These are phyloP conservation scores for Anastrepha obliqua DNA, from an alignment of 1,140 invertebrate genomes.

Conservation along the genomic window DNA sequence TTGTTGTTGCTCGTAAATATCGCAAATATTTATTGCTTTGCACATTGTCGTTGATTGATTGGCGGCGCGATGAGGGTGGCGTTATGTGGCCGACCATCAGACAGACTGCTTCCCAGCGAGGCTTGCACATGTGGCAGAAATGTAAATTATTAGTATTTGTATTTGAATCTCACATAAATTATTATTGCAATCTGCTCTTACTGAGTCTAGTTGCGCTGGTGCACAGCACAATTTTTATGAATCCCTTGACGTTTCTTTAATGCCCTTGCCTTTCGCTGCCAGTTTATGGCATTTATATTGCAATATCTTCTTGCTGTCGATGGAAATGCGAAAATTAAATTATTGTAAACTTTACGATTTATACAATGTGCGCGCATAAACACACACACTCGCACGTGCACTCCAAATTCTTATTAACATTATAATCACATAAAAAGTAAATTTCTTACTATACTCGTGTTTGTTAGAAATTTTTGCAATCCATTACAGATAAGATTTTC, in stretches of 20 bases:
- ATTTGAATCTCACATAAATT: not conserved
- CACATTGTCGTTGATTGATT: not conserved
- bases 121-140: slow-evolving; percentile 3
- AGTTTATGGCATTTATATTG: slow-evolving; percentile 13
- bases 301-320: slow-evolving; percentile 11
- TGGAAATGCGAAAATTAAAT: slow-evolving; percentile 6
- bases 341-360: slow-evolving; percentile 39
- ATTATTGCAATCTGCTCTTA: not conserved
- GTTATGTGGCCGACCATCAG: no score
- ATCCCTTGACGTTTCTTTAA: not conserved
- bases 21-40: slow-evolving; percentile 25
- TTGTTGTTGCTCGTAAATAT: slow-evolving; percentile 43
- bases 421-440: slow-evolving; percentile 10
- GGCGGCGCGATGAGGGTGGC: not conserved
- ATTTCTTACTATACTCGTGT: slow-evolving; percentile 2
- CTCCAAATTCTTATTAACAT: not conserved
- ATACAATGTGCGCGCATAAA: not conserved
- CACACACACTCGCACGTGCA: not conserved
- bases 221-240: not conserved
- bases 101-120: not conserved
- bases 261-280: not conserved
- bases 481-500: not conserved
- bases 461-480: slow-evolving; percentile 30
- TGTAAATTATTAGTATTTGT: not conserved
- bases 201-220: no score